phyloP scores from a whole-genome alignment of 2,797 vertebrate genomes.

The Cuculus canorus region DNA sequence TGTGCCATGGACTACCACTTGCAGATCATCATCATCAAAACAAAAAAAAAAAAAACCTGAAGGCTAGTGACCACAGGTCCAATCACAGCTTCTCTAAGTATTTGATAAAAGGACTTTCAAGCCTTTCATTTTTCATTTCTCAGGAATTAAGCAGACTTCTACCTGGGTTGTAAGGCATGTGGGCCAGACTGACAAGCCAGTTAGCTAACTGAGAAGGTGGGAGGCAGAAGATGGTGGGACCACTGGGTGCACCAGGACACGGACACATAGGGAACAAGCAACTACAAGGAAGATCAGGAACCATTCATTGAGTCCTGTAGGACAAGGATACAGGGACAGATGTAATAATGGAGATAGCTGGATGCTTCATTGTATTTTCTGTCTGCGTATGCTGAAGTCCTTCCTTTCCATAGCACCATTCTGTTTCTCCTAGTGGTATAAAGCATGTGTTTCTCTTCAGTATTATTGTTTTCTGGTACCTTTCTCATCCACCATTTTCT shows the following conservation, averaged over 20 bases:
- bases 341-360: background rate
- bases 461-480: background rate
- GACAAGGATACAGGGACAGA: background rate
- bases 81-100: background rate
- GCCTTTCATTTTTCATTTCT: background rate
- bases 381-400: background rate
- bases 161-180: background rate
- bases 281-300: background rate
- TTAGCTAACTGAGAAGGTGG: background rate
- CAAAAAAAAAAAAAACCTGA: background rate
- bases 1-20: background rate
- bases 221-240: background rate
- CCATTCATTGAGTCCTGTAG: background rate
- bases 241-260: background rate
- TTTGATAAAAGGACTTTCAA: background rate
- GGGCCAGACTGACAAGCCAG: background rate
- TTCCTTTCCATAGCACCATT: background rate
- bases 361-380: background rate
- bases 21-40: background rate
- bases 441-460: background rate
- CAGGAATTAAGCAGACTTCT: background rate
- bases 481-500: slow-evolving; percentile 1
- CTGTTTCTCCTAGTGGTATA: background rate
- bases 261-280: background rate
- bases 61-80: accelerated